Conservation (phyloP, 2,888 invertebrate genomes). For the Anthrax anthrax region DNA sequence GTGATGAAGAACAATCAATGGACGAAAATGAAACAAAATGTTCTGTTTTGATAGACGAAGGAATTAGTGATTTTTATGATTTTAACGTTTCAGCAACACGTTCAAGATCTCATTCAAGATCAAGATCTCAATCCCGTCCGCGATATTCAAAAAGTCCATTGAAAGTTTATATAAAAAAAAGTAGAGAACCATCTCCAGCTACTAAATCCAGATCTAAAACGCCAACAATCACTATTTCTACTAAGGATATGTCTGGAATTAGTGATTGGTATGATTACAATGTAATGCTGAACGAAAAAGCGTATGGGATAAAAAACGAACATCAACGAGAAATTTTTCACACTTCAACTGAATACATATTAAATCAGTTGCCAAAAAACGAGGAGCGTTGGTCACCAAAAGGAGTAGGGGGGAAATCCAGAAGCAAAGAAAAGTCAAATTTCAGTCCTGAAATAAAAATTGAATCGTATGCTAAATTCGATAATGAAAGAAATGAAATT, state of each 20-base stretch:
- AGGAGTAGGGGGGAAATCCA: neutral
- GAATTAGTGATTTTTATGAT: constrained; percentile 31
- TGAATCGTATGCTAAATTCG: too few species aligned
- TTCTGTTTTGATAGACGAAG: constrained; percentile 19
- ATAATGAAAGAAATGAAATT: too few species aligned
- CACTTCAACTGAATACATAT: constrained; percentile 11
- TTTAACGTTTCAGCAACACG: constrained; percentile 25
- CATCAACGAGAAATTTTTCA: constrained; percentile 3
- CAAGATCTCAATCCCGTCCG: constrained; percentile 19
- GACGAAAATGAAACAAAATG: neutral
- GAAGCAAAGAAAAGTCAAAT: neutral
- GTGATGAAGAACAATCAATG: neutral
- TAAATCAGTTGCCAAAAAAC: constrained; percentile 7
- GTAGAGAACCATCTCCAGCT: constrained; percentile 19
- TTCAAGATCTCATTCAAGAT: constrained; percentile 14
- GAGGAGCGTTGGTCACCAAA: neutral
- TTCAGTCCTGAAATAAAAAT: too few species aligned
- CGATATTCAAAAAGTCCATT: neutral
- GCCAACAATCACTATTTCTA: neutral
- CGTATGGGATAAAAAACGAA: constrained; percentile 1
- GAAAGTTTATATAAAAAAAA: neutral
- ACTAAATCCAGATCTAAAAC: neutral
- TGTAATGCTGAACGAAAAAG: constrained; percentile 21
- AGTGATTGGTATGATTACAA: constrained; percentile 20
- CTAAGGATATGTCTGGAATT: constrained; percentile 4